Evolutionary conservation across 1,140 invertebrate genomes (phyloP).

Genomic region (Melitaea cinxia): DNA sequence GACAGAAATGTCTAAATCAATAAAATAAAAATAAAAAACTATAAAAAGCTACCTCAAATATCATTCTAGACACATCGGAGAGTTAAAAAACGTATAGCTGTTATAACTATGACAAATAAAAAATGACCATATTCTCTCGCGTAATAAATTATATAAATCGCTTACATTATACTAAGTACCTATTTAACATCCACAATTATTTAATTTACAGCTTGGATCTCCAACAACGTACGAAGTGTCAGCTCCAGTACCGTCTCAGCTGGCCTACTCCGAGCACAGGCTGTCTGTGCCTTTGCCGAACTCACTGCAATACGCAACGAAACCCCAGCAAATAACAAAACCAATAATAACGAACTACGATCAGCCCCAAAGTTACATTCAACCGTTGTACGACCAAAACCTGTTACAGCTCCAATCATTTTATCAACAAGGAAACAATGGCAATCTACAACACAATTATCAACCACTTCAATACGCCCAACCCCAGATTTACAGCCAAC

Average conservation of each 20-base stretch:
- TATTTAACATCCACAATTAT: too few species aligned
- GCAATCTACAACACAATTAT: conserved; percentile 7
- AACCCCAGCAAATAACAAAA: conserved; percentile 39
- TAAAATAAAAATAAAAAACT: too few species aligned
- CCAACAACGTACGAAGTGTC: conserved; percentile 63
- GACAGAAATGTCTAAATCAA: too few species aligned
- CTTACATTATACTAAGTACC: too few species aligned
- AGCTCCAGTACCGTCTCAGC: conserved; percentile 58
- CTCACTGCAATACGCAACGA: conserved; percentile 44
- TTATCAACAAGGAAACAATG: conserved; percentile 32
- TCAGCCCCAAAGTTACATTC: conserved; percentile 31
- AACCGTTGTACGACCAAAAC: conserved; percentile 29
- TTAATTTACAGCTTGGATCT: conserved; percentile 42
- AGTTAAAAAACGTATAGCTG: too few species aligned
- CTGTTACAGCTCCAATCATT: conserved; percentile 31
- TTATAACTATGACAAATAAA: too few species aligned
- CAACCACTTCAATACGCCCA: conserved; percentile 32
- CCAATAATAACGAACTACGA: conserved; percentile 28
- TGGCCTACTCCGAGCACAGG: conserved; percentile 59
- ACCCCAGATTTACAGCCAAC: conserved; percentile 38
- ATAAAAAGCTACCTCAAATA: too few species aligned
- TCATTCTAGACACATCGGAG: too few species aligned
- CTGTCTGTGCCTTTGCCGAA: conserved; percentile 42
- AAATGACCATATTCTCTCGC: too few species aligned
- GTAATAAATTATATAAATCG: too few species aligned